phyloP scores from a whole-genome alignment of 1,140 invertebrate species.

The Saxidomus purpurata region DNA sequence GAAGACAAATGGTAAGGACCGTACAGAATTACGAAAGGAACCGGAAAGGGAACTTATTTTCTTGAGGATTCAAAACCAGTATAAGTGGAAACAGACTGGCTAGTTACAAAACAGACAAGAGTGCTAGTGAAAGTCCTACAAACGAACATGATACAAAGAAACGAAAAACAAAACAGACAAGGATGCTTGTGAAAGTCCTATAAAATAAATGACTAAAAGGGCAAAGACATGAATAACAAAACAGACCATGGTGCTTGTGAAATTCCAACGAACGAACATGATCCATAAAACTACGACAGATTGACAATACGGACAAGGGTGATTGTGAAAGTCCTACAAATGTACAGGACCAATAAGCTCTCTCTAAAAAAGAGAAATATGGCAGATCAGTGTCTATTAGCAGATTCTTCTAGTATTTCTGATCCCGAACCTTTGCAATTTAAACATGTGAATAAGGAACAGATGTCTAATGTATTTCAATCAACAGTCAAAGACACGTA shows the following conservation, averaged over 20 bases:
- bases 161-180: background rate
- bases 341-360: background rate
- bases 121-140: background rate
- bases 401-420: background rate
- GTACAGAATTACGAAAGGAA: background rate
- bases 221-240: too few species aligned
- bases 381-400: background rate
- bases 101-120: background rate
- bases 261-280: background rate
- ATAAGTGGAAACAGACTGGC: slow-evolving; percentile 25
- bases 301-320: background rate
- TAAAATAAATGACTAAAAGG: background rate
- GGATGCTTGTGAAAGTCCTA: too few species aligned
- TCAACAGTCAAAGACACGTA: slow-evolving; percentile 9
- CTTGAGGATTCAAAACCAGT: background rate
- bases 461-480: background rate
- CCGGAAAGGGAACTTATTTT: slow-evolving; percentile 9
- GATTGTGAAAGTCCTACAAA: background rate
- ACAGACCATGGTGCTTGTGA: too few species aligned
- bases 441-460: background rate
- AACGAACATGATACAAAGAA: background rate
- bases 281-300: background rate
- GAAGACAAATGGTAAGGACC: background rate
- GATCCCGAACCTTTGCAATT: background rate
- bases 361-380: slow-evolving; percentile 1